Evolutionary conservation across 2,113 vertebrate species (phyloP), one percentile per base, ranked within the genome.

Genomic region (Brachypodius melanocephalos): DNA sequence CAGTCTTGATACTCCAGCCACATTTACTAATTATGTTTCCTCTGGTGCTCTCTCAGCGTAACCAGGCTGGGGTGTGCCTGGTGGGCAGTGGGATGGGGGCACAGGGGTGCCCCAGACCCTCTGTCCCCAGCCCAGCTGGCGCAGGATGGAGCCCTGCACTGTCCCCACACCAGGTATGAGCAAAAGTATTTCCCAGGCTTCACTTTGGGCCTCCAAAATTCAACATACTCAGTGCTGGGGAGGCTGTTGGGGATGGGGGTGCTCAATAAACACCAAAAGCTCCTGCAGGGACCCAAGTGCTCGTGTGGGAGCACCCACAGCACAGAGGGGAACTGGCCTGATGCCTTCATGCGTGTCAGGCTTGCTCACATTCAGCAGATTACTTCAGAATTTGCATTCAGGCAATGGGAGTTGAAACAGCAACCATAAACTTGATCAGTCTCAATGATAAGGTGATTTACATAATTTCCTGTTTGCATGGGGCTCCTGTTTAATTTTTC

Each of bases 391-490:
- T 92, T 62, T 94, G 84, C 54, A 86, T 91, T 91, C 81, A 62
- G 78, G 69, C 78, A 81, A 72, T 7, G 19, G 6, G 57, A 93
- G 40, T 31, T n/a, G 67, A 72, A 88, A 81, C 29, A 89, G 61
- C 61, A 85, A 61, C 54, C 21, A 46, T 68, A 78, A 87, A 87
- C 75, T 80, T 81, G 67, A 92, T 95, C 89, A 77, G 74, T 10
- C 43, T 88, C 74, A 88, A 40, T 46, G 72, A 63, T 17, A 77
- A 49, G 51, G 42, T 76, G 81, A 95, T 96, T 90, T 93, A 63
- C 89, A 92, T 93, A 67, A 95, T 89, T 92, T 90, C 68, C 54
- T 73, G 43, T 94, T 95, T 93, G 69, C 79, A 52, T 14, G 29
- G 55, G 43, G 26, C 43, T 90, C 73, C 66, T 78, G 52, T 77